Conservation (phyloP, 2,113 vertebrate genomes). For the Cinclus mexicanus region DNA sequence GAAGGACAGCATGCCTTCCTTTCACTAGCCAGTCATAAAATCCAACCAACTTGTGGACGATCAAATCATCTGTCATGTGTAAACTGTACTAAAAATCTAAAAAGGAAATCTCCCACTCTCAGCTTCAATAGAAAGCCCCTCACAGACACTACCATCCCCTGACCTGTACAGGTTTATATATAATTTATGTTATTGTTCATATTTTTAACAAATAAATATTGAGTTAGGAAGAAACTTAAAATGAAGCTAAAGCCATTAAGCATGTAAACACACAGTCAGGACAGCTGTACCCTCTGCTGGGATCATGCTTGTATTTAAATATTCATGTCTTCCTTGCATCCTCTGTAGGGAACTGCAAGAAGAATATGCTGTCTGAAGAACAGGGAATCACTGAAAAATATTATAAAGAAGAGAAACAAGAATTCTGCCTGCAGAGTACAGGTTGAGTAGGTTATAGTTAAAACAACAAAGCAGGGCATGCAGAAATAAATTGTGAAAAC, state of each 20-base stretch:
- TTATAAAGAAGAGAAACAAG: background rate
- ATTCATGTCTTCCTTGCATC: background rate
- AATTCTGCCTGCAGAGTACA: background rate
- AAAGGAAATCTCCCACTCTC: background rate
- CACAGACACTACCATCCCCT: background rate
- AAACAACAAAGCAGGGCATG: background rate
- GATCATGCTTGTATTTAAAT: background rate
- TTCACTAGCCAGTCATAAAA: background rate
- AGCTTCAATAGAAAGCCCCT: background rate
- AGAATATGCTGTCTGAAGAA: background rate
- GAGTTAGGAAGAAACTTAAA: background rate
- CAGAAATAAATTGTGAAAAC: background rate
- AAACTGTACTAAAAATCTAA: background rate
- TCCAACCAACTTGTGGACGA: background rate
- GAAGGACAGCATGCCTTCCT: background rate
- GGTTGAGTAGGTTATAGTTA: background rate
- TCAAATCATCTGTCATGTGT: background rate
- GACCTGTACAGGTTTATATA: background rate
- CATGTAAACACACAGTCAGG: background rate
- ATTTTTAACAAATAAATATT: background rate
- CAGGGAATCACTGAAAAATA: background rate
- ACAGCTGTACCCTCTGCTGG: background rate
- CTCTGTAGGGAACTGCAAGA: background rate
- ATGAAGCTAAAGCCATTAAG: background rate
- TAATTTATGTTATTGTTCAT: background rate